Evolutionary conservation across 2,797 vertebrate species (phyloP).

Genomic region (Sebastes hubbsi): DNA sequence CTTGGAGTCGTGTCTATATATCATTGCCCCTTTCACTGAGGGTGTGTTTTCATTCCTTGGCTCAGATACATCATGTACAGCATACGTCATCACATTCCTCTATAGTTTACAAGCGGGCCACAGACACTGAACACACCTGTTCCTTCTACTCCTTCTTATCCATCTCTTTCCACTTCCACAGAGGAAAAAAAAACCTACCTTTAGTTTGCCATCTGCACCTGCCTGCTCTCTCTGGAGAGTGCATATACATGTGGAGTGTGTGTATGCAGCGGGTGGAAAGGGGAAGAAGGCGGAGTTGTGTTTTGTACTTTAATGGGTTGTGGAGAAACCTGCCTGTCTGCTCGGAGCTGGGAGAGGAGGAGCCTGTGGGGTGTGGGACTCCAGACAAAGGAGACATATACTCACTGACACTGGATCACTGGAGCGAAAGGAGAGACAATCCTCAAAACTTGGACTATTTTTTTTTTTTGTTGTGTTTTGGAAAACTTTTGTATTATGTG

Average conservation of each 20-base stretch:
- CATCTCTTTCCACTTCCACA: not conserved
- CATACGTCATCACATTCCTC: constrained; percentile 49
- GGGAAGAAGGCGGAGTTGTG: constrained; percentile 70
- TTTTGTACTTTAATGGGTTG: constrained; percentile 66
- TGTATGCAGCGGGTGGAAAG: constrained; percentile 33
- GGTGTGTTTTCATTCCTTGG: constrained; percentile 35
- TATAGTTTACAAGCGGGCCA: not conserved
- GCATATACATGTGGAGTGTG: constrained; percentile 2
- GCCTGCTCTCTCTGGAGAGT: constrained; percentile 8
- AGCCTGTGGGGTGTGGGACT: constrained; percentile 75
- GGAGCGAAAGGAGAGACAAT: constrained; percentile 24
- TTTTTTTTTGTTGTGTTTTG: constrained; percentile 18
- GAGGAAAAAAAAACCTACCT: not conserved
- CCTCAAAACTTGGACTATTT: constrained; percentile 28
- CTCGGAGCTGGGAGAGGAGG: constrained; percentile 71
- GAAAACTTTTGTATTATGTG: constrained; percentile 8
- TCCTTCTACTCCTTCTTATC: not conserved
- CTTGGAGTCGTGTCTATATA: constrained; percentile 2
- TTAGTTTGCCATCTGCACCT: constrained; percentile 44
- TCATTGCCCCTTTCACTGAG: not conserved
- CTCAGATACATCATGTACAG: not conserved
- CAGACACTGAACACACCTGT: constrained; percentile 17
- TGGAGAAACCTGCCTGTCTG: constrained; percentile 81
- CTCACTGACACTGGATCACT: constrained; percentile 67
- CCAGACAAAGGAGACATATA: constrained; percentile 78